A percentile compares a stretch with the other conserved stretches of the same genome.
Evolutionary conservation across 2,113 vertebrate genomes (phyloP).

Genomic region (Scortum barcoo): DNA sequence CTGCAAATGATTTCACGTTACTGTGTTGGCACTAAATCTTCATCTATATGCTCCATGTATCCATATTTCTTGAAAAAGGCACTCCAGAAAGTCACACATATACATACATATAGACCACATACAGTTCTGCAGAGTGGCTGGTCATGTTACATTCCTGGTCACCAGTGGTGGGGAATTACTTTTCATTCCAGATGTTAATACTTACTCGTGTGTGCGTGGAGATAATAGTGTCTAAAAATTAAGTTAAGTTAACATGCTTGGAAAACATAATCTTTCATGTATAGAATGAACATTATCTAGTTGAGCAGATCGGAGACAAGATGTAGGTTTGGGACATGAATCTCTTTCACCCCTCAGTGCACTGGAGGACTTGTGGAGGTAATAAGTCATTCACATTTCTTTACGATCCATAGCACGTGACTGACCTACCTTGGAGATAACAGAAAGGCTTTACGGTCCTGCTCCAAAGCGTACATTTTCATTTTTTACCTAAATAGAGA

Average conservation of each 20-base stretch:
- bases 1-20: background rate
- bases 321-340: conserved; percentile 26
- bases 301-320: conserved; percentile 40
- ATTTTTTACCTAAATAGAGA: conserved; percentile 22
- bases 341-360: background rate
- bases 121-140: background rate
- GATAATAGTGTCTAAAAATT: conserved; percentile 35
- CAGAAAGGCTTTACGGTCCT: background rate
- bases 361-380: conserved; percentile 12
- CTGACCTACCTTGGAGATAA: conserved; percentile 55
- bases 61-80: background rate
- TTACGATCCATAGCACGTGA: conserved; percentile 35
- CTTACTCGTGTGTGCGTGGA: conserved; percentile 4
- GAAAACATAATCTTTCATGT: conserved; percentile 38
- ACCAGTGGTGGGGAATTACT: background rate
- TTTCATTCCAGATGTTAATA: conserved; percentile 6
- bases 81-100: background rate
- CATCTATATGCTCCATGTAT: background rate
- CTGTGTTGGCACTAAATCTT: background rate
- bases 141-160: background rate
- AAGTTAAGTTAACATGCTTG: conserved; percentile 21
- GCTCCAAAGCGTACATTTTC: conserved; percentile 14
- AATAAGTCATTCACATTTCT: conserved; percentile 42
- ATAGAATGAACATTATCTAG: conserved; percentile 55
- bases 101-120: background rate